Percentiles rank a stretch among this genome's conserved stretches.
phyloP scores from a whole-genome alignment of 1,140 invertebrate species.

The Scylla paramamosain region DNA sequence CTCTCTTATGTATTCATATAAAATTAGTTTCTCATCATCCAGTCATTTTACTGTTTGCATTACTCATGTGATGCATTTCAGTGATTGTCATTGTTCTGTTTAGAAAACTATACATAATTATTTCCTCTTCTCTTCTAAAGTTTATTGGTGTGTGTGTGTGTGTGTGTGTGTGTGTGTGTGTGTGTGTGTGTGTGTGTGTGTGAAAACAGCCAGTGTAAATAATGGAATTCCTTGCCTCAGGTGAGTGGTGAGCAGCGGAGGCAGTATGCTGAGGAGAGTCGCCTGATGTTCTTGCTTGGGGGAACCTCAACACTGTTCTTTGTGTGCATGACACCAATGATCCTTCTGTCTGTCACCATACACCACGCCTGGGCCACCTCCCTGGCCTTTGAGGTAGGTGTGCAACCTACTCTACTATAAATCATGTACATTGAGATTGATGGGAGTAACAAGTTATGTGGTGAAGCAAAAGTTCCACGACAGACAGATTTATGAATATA shows the following conservation, averaged over 20 bases:
- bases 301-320: conserved; percentile 88
- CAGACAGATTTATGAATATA: background rate
- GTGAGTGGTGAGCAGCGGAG: conserved; percentile 83
- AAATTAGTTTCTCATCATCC: too few species aligned
- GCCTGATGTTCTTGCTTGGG: conserved; percentile 86
- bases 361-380: conserved; percentile 84
- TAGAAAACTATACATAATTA: too few species aligned
- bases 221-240: conserved; percentile 59
- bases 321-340: conserved; percentile 88
- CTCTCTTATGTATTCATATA: too few species aligned
- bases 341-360: conserved; percentile 86
- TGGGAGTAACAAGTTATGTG: background rate
- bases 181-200: conserved; percentile 15
- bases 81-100: too few species aligned
- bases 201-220: too few species aligned
- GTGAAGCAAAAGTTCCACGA: too few species aligned
- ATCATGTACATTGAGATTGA: too few species aligned
- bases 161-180: conserved; percentile 63
- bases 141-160: conserved; percentile 53
- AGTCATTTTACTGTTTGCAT: too few species aligned
- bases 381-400: conserved; percentile 80
- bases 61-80: too few species aligned
- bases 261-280: conserved; percentile 87
- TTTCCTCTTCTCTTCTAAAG: too few species aligned
- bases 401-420: too few species aligned